These are phyloP conservation scores for Momotus momota DNA, from an alignment of 2,797 vertebrate genomes.

Conservation along the genomic window DNA sequence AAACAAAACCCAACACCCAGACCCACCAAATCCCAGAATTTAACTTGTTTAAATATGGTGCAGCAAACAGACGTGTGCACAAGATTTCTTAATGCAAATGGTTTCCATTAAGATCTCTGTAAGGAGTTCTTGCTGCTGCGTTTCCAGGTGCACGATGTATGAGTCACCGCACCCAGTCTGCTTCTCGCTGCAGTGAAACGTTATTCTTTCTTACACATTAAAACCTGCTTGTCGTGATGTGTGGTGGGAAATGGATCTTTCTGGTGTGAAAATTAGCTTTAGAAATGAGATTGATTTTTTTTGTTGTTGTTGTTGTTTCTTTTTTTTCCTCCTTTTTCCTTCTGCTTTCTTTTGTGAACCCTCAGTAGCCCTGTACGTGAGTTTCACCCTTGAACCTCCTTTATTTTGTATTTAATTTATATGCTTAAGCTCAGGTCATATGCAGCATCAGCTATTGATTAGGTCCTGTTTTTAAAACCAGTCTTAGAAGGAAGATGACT, in stretches of 20 bases:
- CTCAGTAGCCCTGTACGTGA: neutral
- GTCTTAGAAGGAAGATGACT: neutral
- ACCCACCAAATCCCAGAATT: neutral
- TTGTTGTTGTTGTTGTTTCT: rapidly evolving
- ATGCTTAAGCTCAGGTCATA: neutral
- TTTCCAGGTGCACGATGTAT: neutral
- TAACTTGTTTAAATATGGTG: neutral
- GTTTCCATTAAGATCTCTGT: neutral
- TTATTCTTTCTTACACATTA: neutral
- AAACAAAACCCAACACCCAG: neutral
- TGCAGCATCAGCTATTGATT: conserved; percentile 9
- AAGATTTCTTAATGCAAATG: neutral
- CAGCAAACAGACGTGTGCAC: neutral
- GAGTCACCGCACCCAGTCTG: neutral
- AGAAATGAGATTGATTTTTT: neutral
- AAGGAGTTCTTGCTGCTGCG: neutral
- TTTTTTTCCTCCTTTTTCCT: neutral
- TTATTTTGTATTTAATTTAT: conserved; percentile 31
- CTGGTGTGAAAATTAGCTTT: neutral
- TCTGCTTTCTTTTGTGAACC: neutral
- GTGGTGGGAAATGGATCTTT: neutral
- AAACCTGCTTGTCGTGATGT: neutral
- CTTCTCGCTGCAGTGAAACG: neutral
- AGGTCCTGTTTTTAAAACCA: conserved; percentile 28
- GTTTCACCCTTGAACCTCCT: conserved; percentile 14